These are phyloP conservation scores for Dryobotodes eremita DNA, from an alignment of 2,888 invertebrate species.

Conservation along the genomic window DNA sequence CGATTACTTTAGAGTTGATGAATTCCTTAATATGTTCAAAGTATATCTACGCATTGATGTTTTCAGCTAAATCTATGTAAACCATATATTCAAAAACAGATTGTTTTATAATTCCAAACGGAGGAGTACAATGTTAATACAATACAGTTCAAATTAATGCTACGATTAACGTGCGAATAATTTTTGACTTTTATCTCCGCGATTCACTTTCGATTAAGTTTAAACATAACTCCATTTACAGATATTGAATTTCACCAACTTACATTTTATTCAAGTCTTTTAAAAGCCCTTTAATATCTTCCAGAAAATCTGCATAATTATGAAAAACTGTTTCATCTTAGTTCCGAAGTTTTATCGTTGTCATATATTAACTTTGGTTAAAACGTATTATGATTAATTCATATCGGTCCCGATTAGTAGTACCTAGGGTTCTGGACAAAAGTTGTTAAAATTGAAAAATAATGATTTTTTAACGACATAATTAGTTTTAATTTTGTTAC, in stretches of 20 bases:
- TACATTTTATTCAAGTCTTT: conserved; percentile 23
- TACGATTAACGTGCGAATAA: background rate
- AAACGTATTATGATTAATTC: conserved; percentile 24
- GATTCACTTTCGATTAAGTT: background rate
- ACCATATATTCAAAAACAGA: accelerated
- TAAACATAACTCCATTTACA: background rate
- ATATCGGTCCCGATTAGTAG: conserved; percentile 26
- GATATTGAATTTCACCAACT: conserved; percentile 32
- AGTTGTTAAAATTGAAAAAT: conserved; percentile 6
- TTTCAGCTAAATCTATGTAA: background rate
- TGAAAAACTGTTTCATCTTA: conserved; percentile 48
- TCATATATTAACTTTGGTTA: conserved; percentile 37
- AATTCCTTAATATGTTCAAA: background rate
- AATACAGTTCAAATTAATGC: background rate
- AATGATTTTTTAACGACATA: conserved; percentile 3
- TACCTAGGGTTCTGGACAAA: conserved; percentile 8
- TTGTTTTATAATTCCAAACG: background rate
- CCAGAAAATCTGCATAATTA: conserved; percentile 37
- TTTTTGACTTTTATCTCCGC: background rate
- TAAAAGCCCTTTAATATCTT: conserved; percentile 32
- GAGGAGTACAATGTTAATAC: background rate
- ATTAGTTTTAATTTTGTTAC: background rate
- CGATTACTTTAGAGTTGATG: background rate
- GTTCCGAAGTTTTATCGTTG: conserved; percentile 42
- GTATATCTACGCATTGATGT: background rate